These are phyloP conservation scores for Pseudotriccus pelzelni DNA, from an alignment of 2,797 vertebrate species.

Conservation along the genomic window DNA sequence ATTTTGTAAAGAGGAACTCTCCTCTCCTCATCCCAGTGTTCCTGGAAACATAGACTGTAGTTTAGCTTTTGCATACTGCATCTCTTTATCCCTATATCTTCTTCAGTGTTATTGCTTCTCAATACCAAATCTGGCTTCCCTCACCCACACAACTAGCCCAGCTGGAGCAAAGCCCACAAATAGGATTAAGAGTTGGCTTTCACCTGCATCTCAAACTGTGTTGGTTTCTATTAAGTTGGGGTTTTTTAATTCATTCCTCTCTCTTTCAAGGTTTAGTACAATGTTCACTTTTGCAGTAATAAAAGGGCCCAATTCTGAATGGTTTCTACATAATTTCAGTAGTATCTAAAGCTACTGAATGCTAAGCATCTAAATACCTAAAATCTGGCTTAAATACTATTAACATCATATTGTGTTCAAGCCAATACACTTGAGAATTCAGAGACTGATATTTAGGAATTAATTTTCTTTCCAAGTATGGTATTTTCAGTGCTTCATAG, in stretches of 20 bases:
- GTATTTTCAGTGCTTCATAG: neutral
- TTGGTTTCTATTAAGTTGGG: neutral
- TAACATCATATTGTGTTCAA: neutral
- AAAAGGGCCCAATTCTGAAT: neutral
- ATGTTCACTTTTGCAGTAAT: neutral
- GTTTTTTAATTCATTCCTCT: neutral
- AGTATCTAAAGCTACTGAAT: neutral
- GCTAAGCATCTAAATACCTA: slow-evolving; percentile 1
- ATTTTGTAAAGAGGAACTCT: neutral
- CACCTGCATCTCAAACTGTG: neutral
- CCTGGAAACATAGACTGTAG: neutral
- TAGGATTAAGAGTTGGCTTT: slow-evolving; percentile 12
- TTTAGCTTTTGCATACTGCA: neutral
- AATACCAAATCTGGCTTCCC: slow-evolving; percentile 5
- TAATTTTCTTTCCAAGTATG: neutral
- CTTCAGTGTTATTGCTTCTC: neutral
- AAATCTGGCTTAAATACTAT: neutral
- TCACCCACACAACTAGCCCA: neutral
- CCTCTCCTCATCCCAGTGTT: neutral
- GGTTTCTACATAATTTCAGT: neutral
- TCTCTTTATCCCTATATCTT: neutral
- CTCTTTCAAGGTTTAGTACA: neutral
- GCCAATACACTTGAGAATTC: neutral
- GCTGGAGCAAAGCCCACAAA: slow-evolving; percentile 41
- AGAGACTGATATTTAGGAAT: neutral